Evolutionary conservation across 2,113 vertebrate genomes (phyloP).

Genomic region (Urocynchramus pylzowi): DNA sequence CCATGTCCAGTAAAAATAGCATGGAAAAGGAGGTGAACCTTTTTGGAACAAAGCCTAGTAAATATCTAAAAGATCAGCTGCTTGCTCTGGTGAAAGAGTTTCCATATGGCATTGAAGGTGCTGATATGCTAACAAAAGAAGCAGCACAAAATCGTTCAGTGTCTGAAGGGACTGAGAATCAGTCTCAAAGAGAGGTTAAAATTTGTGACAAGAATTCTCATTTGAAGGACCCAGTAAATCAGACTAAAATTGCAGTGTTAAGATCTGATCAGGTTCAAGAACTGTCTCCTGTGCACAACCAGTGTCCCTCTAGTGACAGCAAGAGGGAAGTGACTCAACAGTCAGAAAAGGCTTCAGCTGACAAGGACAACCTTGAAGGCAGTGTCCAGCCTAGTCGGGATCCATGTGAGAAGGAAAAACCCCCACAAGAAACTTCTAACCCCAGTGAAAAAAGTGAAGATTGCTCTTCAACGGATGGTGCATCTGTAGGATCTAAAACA

Average conservation of each 20-base stretch:
- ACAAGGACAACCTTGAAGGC: not conserved
- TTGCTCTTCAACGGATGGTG: not conserved
- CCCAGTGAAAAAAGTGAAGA: not conserved
- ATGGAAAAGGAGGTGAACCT: not conserved
- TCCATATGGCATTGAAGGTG: conserved; percentile 73
- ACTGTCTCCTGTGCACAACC: conserved; percentile 20
- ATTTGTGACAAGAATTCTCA: not conserved
- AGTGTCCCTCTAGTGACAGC: not conserved
- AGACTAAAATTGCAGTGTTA: conserved; percentile 50
- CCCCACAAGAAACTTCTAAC: accelerated
- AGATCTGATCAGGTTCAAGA: conserved; percentile 49
- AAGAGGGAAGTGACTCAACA: not conserved
- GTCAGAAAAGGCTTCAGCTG: not conserved
- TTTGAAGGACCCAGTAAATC: not conserved
- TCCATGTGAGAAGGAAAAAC: not conserved
- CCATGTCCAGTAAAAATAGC: not conserved
- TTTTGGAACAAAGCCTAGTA: not conserved
- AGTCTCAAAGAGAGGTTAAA: not conserved
- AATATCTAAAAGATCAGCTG: conserved; percentile 64
- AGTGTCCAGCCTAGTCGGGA: not conserved
- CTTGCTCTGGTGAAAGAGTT: conserved; percentile 73
- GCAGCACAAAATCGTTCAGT: not conserved
- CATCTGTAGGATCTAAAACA: not conserved
- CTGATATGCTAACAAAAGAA: not conserved
- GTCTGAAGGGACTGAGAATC: not conserved